These are phyloP conservation scores for Sebastes nivosus DNA, from an alignment of 2,797 vertebrate species.

Conservation along the genomic window DNA sequence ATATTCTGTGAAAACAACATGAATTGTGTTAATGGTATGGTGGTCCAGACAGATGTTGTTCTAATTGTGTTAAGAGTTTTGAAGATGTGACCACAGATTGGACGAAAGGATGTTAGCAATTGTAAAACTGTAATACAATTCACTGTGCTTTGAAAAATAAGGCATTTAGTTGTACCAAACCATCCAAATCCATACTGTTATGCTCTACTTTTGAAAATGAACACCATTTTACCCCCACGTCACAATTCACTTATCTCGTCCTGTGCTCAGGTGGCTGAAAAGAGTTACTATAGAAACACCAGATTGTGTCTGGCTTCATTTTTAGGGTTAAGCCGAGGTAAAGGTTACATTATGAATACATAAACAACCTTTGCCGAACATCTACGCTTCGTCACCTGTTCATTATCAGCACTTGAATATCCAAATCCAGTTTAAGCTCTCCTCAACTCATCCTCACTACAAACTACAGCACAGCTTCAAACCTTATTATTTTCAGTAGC, in stretches of 20 bases:
- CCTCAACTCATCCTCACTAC: neutral
- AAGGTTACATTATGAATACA: neutral
- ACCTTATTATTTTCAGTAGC: neutral
- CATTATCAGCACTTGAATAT: neutral
- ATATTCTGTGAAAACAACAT: neutral
- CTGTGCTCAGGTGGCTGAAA: neutral
- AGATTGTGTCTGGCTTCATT: neutral
- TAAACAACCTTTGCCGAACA: neutral
- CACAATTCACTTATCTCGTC: neutral
- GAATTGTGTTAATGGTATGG: no score
- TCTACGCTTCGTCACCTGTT: neutral
- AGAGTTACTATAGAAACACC: slow-evolving; percentile 11
- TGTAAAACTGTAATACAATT: neutral
- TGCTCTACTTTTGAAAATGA: neutral
- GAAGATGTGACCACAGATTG: neutral
- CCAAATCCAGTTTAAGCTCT: neutral
- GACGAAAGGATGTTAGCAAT: neutral
- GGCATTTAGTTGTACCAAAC: neutral
- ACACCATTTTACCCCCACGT: neutral
- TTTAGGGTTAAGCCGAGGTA: neutral
- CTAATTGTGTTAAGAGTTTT: no score
- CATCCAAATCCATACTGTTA: neutral
- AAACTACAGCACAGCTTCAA: neutral
- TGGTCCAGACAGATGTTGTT: no score
- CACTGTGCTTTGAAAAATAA: neutral